Conservation (phyloP, 1,140 invertebrate genomes). For the Saxidomus purpurata region DNA sequence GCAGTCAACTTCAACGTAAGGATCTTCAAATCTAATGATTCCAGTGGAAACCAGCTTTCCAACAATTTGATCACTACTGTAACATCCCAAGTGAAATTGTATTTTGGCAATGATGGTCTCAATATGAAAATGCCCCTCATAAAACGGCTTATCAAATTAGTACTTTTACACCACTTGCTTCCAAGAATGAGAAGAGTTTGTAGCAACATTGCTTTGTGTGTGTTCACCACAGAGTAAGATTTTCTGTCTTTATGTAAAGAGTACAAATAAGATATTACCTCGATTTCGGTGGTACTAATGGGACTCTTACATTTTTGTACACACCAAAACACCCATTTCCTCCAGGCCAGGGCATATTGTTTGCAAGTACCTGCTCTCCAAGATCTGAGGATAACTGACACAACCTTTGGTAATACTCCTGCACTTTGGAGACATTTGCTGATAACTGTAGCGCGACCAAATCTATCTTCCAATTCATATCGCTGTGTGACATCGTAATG, state of each 20-base stretch:
- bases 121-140: not conserved
- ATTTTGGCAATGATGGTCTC: not conserved
- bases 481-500: not conserved
- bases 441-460: constrained; percentile 47
- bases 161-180: not conserved
- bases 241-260: constrained; percentile 11
- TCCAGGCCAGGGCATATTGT: constrained; percentile 56
- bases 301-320: constrained; percentile 23
- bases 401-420: constrained; percentile 49
- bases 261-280: constrained; percentile 44
- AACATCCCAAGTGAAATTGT: constrained; percentile 6
- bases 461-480: not conserved
- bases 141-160: not conserved
- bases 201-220: constrained; percentile 42
- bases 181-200: constrained; percentile 21
- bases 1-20: constrained; percentile 27
- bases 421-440: constrained; percentile 19
- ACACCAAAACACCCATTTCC: constrained; percentile 62
- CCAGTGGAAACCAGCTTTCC: not conserved
- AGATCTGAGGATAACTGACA: constrained; percentile 29
- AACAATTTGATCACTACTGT: not conserved
- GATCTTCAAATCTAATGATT: constrained; percentile 17
- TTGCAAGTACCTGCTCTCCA: constrained; percentile 49
- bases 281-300: constrained; percentile 25
- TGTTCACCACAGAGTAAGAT: constrained; percentile 33